Conservation (phyloP, 1,140 invertebrate species). For the Druon quercuslanigerum region DNA sequence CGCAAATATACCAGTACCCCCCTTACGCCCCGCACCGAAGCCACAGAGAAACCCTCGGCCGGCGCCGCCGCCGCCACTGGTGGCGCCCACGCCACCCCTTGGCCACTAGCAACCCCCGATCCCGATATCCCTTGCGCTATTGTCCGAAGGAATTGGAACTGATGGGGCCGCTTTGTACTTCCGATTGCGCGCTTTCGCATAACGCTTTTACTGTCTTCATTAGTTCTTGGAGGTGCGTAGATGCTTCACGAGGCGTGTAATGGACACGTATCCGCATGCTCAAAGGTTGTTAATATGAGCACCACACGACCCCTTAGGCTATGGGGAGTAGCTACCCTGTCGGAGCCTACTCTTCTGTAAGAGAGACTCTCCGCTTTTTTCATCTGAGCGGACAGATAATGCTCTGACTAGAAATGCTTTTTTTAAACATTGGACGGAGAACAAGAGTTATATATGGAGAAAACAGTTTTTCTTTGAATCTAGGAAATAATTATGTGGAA, state of each 20-base stretch:
- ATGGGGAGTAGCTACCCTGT: neutral
- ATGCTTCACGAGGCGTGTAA: conserved; percentile 13
- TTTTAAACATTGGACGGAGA: too few relatives aligned
- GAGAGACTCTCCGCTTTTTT: neutral
- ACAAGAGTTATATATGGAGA: too few relatives aligned
- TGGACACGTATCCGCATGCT: conserved; percentile 20
- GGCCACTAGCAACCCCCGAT: conserved; percentile 2
- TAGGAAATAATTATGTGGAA: too few relatives aligned
- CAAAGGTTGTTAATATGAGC: conserved; percentile 9
- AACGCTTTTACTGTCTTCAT: conserved; percentile 20
- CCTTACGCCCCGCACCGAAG: conserved; percentile 57
- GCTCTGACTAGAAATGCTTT: neutral
- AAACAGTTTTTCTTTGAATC: too few relatives aligned
- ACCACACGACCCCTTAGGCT: conserved; percentile 5
- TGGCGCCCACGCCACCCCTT: conserved; percentile 58
- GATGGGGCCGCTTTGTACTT: conserved; percentile 45
- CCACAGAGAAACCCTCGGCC: conserved; percentile 51
- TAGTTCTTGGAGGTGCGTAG: conserved; percentile 24
- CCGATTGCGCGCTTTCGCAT: conserved; percentile 36
- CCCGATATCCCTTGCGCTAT: conserved; percentile 47
- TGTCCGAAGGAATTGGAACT: conserved; percentile 42
- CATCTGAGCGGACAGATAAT: neutral
- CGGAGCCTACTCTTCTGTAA: neutral
- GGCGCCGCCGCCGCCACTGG: conserved; percentile 52
- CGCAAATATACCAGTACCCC: conserved; percentile 75